Base-by-base conservation (phyloP, 2,797 vertebrate genomes). In the Pangasius krempfi region DNA sequence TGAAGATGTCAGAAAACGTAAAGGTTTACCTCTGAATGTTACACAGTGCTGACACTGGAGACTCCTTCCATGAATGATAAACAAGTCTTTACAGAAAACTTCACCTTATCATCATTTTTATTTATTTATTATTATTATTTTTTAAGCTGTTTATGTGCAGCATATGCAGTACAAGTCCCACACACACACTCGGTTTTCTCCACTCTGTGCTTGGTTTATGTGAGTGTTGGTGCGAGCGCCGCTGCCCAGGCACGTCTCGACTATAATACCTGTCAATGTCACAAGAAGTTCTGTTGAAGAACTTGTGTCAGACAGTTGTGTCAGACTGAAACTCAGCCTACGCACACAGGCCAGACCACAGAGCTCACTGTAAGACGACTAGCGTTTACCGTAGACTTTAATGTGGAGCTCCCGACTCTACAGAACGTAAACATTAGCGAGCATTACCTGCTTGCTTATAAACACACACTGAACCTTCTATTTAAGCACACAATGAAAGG, bases 401-500 rank as follows among this genome's bases (percentile, higher is more conserved):
- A 58, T 58, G 79, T 58, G 6, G 27, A 30, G 76, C 18, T 80
- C 22, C 40, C 0, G 78, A 81, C 54, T 60, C 33, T 40, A 22
- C 78, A 68, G 62, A 72, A 22, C 14, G 27, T 40, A 82, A 86
- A 87, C 81, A 58, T 37, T 18, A 70, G 60, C 27, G 56, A 25
- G 20, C 37, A 20, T 82, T 25, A 64, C 25, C 56, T 62, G 10
- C 20, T 25, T 64, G 56, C 44, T 88, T 92, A 88, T 91, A 91
- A 93, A 89, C 89, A 90, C 89, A 89, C 79, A 37, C 8, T 30
- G 20, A 92, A 92, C 90, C 90, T 93, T 91, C 93, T 88, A 94
- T 94, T 94, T 93, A 4, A 54, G 47, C 78, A 88, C 68, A 76
- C 91, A 90, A 89, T 91, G 91, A 93, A 92, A 91, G 87, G 88